phyloP scores from a whole-genome alignment of 2,888 invertebrate species.

The Salpingus planirostris region DNA sequence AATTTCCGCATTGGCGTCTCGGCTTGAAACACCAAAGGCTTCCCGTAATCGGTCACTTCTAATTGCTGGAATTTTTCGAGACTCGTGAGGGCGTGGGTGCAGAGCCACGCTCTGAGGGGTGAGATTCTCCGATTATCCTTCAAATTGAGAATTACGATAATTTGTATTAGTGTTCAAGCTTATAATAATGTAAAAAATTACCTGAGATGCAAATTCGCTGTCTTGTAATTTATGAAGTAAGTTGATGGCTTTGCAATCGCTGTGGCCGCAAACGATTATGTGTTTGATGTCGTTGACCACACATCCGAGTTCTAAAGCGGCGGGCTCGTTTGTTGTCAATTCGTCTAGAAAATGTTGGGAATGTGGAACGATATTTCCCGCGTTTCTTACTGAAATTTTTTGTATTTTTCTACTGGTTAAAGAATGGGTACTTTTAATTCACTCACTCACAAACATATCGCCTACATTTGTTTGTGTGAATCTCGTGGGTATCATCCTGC shows the following conservation, averaged over 20 bases:
- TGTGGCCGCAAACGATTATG: conserved; percentile 94
- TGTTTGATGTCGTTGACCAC: conserved; percentile 84
- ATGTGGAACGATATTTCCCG: conserved; percentile 91
- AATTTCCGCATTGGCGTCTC: conserved; percentile 83
- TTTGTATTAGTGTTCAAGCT: no score
- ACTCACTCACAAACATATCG: conserved; percentile 90
- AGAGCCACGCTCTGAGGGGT: conserved; percentile 85
- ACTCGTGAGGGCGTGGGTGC: conserved; percentile 75
- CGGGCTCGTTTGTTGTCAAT: conserved; percentile 88
- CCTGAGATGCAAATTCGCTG: conserved; percentile 63
- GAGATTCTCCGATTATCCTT: conserved; percentile 74
- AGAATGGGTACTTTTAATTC: conserved; percentile 1
- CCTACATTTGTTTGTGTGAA: conserved; percentile 94
- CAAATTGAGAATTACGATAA: no score
- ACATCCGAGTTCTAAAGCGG: conserved; percentile 90
- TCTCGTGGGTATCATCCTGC: conserved; percentile 91
- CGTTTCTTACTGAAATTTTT: conserved; percentile 87
- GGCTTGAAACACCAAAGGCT: conserved; percentile 76
- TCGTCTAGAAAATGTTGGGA: conserved; percentile 80
- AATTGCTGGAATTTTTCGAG: conserved; percentile 74
- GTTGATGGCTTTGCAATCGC: conserved; percentile 98
- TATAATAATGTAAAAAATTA: no score
- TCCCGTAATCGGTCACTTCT: conserved; percentile 50
- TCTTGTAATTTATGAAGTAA: conserved; percentile 74
- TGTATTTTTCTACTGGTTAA: no score